Evolutionary conservation across 2,113 vertebrate genomes (phyloP).

Genomic region (Amblyornis subalaris): DNA sequence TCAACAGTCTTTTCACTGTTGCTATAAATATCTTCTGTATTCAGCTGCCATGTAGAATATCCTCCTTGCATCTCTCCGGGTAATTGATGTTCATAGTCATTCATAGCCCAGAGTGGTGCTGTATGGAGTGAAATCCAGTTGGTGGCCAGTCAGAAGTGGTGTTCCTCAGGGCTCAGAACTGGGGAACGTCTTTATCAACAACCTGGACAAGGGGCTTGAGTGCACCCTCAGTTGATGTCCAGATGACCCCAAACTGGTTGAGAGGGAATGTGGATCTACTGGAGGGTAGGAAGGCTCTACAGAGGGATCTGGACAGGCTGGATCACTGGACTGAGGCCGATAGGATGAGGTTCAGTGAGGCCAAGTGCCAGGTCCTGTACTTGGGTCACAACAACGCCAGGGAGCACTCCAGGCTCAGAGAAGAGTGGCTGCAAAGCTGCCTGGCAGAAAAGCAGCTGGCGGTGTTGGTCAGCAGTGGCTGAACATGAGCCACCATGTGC

Average conservation of each 20-base stretch:
- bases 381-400: background rate
- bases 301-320: background rate
- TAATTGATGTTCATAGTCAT: background rate
- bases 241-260: background rate
- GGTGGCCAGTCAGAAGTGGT: background rate
- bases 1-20: background rate
- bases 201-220: background rate
- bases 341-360: background rate
- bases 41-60: background rate
- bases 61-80: background rate
- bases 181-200: background rate
- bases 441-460: background rate
- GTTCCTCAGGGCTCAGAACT: background rate
- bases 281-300: background rate
- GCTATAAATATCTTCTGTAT: conserved; percentile 19
- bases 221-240: background rate
- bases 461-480: background rate
- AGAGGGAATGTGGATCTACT: background rate
- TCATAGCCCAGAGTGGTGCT: background rate
- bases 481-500: fast-evolving
- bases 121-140: background rate
- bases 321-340: fast-evolving
- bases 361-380: background rate
- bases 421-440: background rate
- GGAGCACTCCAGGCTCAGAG: background rate